These are phyloP conservation scores for Chorisops tibialis DNA, from an alignment of 2,888 invertebrate species.

Conservation along the genomic window DNA sequence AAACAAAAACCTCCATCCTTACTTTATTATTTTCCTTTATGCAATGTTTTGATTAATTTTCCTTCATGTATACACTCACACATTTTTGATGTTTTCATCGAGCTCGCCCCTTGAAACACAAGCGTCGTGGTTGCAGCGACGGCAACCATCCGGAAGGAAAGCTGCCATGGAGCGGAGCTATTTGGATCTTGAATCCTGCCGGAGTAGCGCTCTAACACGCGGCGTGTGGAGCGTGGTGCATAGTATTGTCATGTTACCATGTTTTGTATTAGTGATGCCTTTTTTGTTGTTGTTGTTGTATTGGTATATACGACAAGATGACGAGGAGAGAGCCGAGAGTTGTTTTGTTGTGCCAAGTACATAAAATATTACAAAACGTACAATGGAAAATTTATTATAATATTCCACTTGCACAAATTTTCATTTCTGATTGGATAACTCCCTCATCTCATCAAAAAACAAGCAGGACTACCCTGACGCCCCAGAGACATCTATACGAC, in stretches of 20 bases:
- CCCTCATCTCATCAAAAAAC: slow-evolving; percentile 30
- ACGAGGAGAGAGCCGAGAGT: neutral
- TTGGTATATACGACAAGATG: neutral
- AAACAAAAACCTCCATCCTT: slow-evolving; percentile 34
- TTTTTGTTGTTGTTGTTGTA: no score
- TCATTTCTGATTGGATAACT: slow-evolving; percentile 36
- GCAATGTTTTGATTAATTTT: slow-evolving; percentile 53
- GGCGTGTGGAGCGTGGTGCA: neutral
- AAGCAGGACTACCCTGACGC: neutral
- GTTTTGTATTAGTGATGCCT: slow-evolving; percentile 22
- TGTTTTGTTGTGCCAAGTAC: slow-evolving; percentile 16
- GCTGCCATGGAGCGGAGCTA: neutral
- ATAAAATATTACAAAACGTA: slow-evolving; percentile 29
- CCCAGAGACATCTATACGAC: neutral
- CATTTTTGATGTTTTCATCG: slow-evolving; percentile 7
- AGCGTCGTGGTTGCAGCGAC: neutral
- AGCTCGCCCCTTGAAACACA: neutral
- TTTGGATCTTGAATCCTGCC: neutral
- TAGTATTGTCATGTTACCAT: slow-evolving; percentile 12
- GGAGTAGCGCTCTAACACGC: neutral
- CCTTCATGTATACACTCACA: slow-evolving; percentile 35
- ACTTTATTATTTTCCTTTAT: slow-evolving; percentile 52
- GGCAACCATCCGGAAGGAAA: neutral
- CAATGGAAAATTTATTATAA: slow-evolving; percentile 36
- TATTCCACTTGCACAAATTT: slow-evolving; percentile 36